Evolutionary conservation across 2,113 vertebrate species (phyloP), one percentile per base, ranked within the genome.

Genomic region (Percopsis transmontana): DNA sequence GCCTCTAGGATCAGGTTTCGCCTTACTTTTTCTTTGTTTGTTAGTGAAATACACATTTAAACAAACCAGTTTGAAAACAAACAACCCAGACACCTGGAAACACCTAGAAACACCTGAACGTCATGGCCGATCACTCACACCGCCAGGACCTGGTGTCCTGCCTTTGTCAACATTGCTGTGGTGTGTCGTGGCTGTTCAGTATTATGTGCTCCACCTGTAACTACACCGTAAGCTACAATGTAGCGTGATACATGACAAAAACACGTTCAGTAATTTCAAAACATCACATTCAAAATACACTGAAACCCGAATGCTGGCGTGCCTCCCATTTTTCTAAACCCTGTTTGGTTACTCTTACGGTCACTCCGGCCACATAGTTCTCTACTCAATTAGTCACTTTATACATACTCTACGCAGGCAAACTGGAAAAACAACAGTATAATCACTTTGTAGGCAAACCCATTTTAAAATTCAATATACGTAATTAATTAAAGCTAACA

Each of bases 61-160:
- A 48, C 19, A 60, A 66, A 48, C 56, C 58, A 15, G 8, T 21
- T 21, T 24, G n/a, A 27, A 39, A 14, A 53, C 40, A 52, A 5
- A 38, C 1, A 18, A n/a, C 58, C 42, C 50, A 45, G 40, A n/a
- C 41, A 33, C 21, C 16, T 54, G 48, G 53, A 47, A 66, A 64
- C 42, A 70, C 42, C 71, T 66, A 71, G 63, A 66, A n/a, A 61
- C 74, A 64, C 72, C 62, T 80, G 59, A 82, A 86, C 24, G 68
- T 63, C 56, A 53, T 72, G 64, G 53, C 72, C 19, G 69, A 81
- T 74, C 51, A 33, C 27, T 4, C 27, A 33, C 62, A 70, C 40
- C 38, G 62, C 12, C 15, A 23, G n/a, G n/a, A n/a, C n/a, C n/a
- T n/a, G n/a, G 40, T 7, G 18, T 33, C 27, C 27, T 33, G 27